A percentile compares a stretch with the other conserved stretches of the same genome.
Conservation (phyloP, 2,797 vertebrate genomes). For the Chelon labrosus region DNA sequence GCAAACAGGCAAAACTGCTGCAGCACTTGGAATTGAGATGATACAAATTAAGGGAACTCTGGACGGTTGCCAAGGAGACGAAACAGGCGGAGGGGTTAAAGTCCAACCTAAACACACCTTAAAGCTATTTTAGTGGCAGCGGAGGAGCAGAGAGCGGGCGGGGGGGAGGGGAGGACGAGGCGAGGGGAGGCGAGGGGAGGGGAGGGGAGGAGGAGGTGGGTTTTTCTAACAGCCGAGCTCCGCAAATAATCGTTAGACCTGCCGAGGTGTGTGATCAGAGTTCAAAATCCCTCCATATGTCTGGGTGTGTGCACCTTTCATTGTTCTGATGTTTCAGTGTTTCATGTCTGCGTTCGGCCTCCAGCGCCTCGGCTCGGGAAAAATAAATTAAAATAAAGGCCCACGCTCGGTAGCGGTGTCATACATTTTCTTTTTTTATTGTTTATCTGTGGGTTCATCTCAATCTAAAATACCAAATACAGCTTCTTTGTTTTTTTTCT, state of each 20-base stretch:
- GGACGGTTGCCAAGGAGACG: conserved; percentile 81
- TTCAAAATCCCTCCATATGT: conserved; percentile 65
- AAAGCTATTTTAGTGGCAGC: conserved; percentile 83
- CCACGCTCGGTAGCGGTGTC: conserved; percentile 15
- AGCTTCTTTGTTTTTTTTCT: not conserved
- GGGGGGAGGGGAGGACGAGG: conserved; percentile 33
- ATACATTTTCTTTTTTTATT: conserved; percentile 63
- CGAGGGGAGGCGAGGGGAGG: not conserved
- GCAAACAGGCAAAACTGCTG: conserved; percentile 78
- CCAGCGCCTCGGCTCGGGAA: conserved; percentile 6
- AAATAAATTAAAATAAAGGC: not conserved
- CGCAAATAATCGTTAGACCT: conserved; percentile 72
- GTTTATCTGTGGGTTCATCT: conserved; percentile 25
- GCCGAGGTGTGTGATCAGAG: conserved; percentile 75
- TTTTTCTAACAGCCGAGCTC: conserved; percentile 58
- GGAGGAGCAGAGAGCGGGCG: conserved; percentile 43
- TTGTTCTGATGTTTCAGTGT: conserved; percentile 41
- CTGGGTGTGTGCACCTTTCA: conserved; percentile 21
- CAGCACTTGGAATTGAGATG: conserved; percentile 81
- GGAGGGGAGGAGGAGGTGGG: conserved; percentile 30
- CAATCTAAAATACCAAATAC: conserved; percentile 29
- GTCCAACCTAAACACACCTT: conserved; percentile 86
- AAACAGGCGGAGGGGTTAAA: conserved; percentile 78
- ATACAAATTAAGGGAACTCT: conserved; percentile 84
- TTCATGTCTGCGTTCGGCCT: conserved; percentile 34